These are phyloP conservation scores for Nebria salina DNA, from an alignment of 2,888 invertebrate species.

Conservation along the genomic window DNA sequence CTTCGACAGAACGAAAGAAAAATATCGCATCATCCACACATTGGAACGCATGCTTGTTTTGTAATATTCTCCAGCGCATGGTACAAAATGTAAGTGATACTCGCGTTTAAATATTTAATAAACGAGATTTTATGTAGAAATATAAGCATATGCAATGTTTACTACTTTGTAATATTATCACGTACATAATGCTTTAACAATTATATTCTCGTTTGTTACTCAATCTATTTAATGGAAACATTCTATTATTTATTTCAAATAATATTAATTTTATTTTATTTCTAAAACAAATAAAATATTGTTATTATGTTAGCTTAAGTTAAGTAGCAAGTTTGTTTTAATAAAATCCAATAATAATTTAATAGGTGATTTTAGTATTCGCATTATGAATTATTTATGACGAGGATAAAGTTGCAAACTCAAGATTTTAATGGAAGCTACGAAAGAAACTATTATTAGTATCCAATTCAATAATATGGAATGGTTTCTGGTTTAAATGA, in stretches of 20 bases:
- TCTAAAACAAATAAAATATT: too few relatives aligned
- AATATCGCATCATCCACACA: neutral
- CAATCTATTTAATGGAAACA: neutral
- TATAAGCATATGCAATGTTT: neutral
- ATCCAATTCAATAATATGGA: too few relatives aligned
- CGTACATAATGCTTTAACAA: neutral
- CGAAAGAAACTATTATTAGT: too few relatives aligned
- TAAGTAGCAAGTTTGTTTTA: too few relatives aligned
- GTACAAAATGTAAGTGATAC: neutral
- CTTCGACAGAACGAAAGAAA: neutral
- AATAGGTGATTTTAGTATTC: too few relatives aligned
- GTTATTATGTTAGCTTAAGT: too few relatives aligned
- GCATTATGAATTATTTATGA: too few relatives aligned
- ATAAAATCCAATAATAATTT: too few relatives aligned
- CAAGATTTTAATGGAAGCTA: too few relatives aligned
- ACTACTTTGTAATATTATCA: neutral
- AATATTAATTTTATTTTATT: too few relatives aligned
- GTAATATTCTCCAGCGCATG: neutral
- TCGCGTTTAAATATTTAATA: conserved; percentile 1
- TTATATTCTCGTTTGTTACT: neutral
- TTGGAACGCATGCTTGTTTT: neutral
- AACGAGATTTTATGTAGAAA: neutral
- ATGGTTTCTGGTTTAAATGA: too few relatives aligned
- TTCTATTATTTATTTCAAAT: neutral
- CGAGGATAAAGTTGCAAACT: too few relatives aligned